phyloP scores from a whole-genome alignment of 2,888 invertebrate species.

The Onthophagus sagittarius region DNA sequence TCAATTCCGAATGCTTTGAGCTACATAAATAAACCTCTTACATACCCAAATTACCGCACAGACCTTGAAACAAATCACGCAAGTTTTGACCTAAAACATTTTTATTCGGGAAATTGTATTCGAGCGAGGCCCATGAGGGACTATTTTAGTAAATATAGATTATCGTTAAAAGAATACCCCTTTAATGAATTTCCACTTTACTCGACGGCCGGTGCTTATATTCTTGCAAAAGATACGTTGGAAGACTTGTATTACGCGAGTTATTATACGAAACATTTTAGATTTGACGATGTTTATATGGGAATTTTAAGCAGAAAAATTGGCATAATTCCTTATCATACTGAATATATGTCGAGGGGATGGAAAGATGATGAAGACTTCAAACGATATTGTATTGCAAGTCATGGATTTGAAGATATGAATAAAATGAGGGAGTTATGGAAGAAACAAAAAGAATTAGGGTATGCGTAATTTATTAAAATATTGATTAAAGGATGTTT shows the following conservation, averaged over 20 bases:
- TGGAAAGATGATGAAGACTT: conserved; percentile 58
- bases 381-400: conserved; percentile 63
- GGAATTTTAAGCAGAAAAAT: conserved; percentile 81
- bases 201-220: conserved; percentile 82
- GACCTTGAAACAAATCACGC: conserved; percentile 29
- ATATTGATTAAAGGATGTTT: neutral
- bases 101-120: conserved; percentile 74
- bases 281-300: conserved; percentile 87
- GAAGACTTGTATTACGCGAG: conserved; percentile 73
- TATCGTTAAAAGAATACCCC: conserved; percentile 79
- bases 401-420: conserved; percentile 76
- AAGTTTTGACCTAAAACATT: conserved; percentile 12
- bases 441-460: conserved; percentile 68
- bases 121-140: conserved; percentile 71
- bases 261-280: conserved; percentile 76
- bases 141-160: conserved; percentile 81
- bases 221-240: conserved; percentile 72
- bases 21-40: conserved; percentile 62
- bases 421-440: conserved; percentile 67
- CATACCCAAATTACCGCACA: conserved; percentile 63
- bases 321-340: conserved; percentile 71
- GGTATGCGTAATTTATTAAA: conserved; percentile 56
- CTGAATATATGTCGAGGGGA: conserved; percentile 60
- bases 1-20: conserved; percentile 78
- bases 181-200: conserved; percentile 88